A percentile compares a stretch with the other conserved stretches of the same genome.
Conservation (phyloP, 2,888 invertebrate genomes). For the Hecatera dysodea region DNA sequence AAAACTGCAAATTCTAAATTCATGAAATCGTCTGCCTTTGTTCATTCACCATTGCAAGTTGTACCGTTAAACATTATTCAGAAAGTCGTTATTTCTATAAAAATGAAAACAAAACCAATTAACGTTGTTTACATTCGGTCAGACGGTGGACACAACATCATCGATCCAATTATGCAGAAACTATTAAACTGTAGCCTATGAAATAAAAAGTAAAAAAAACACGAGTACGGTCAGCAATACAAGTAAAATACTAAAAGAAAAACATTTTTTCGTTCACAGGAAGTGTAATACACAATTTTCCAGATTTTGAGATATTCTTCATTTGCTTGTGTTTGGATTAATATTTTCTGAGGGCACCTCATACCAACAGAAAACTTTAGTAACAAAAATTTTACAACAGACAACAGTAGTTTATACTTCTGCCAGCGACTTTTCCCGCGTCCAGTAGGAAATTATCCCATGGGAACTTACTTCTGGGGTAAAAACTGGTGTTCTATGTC, state of each 20-base stretch:
- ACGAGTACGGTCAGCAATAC: neutral
- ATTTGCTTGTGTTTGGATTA: neutral
- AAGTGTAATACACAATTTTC: neutral
- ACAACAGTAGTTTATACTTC: too few relatives aligned
- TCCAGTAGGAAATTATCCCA: too few relatives aligned
- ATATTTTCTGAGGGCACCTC: too few relatives aligned
- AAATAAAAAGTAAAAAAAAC: neutral
- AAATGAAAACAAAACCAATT: slow-evolving; percentile 6
- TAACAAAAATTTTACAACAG: too few relatives aligned
- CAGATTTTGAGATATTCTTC: neutral
- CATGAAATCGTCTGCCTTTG: neutral
- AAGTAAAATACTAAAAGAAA: neutral
- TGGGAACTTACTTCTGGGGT: too few relatives aligned
- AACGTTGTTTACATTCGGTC: slow-evolving; percentile 10
- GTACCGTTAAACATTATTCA: neutral
- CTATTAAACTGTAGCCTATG: neutral
- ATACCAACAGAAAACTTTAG: neutral
- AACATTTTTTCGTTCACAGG: too few relatives aligned
- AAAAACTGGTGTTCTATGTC: too few relatives aligned
- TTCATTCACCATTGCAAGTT: neutral
- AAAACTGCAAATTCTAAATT: neutral
- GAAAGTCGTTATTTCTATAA: neutral
- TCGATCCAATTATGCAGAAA: slow-evolving; percentile 13
- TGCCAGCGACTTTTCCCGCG: too few relatives aligned
- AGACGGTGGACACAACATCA: slow-evolving; percentile 16